Evolutionary conservation across 2,888 invertebrate genomes (phyloP).

Genomic region (Sisyra terminalis): DNA sequence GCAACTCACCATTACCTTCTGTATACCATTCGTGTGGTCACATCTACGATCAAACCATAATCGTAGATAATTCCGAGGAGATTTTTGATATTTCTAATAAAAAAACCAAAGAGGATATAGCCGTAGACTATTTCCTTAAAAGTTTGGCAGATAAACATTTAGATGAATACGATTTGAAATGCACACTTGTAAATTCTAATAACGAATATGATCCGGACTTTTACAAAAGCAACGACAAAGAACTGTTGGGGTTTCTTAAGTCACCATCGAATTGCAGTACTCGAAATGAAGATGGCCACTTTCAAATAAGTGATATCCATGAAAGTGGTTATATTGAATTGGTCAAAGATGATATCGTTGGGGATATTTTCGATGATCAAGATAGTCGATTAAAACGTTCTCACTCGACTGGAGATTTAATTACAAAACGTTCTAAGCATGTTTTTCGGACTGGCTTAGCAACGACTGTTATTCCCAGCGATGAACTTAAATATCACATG

Average conservation of each 20-base stretch:
- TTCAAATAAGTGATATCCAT: constrained; percentile 34
- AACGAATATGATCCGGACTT: constrained; percentile 14
- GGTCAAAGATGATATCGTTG: constrained; percentile 19
- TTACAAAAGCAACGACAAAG: constrained; percentile 17
- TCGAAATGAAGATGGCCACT: constrained; percentile 31
- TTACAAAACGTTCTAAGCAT: constrained; percentile 22
- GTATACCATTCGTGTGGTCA: too few species aligned
- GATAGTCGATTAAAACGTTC: constrained; percentile 25
- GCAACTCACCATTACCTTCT: too few species aligned
- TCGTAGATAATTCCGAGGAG: too few species aligned
- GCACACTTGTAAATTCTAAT: constrained; percentile 21
- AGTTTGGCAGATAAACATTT: constrained; percentile 28
- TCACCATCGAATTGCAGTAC: constrained; percentile 9
- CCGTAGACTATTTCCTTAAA: constrained; percentile 34
- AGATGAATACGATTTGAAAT: constrained; percentile 25
- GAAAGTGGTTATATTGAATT: constrained; percentile 24
- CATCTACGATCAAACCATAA: too few species aligned
- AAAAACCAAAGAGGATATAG: constrained; percentile 30
- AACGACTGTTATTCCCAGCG: constrained; percentile 21
- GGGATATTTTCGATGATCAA: constrained; percentile 25
- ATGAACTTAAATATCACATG: constrained; percentile 29
- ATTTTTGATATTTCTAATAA: constrained; percentile 9
- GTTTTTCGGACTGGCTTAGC: constrained; percentile 21
- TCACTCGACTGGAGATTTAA: constrained; percentile 33
- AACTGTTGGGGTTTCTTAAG: constrained; percentile 17